These are phyloP conservation scores for Emmelina monodactyla DNA, from an alignment of 2,888 invertebrate genomes.

Conservation along the genomic window DNA sequence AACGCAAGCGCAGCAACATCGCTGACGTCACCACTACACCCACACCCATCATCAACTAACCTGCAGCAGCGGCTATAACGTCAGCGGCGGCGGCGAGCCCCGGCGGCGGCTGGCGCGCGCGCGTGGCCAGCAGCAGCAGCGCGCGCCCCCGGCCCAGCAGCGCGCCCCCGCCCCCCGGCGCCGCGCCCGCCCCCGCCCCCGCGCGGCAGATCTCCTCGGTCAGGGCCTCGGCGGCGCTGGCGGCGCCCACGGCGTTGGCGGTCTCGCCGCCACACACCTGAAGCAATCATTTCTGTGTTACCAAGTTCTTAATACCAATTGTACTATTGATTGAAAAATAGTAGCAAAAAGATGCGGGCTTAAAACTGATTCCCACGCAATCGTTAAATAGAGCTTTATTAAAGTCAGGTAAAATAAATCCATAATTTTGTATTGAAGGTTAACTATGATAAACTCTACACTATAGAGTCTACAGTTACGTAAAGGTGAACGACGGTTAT, in stretches of 20 bases:
- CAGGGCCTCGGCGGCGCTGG: slow-evolving; percentile 26
- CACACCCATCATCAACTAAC: not conserved
- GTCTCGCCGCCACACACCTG: slow-evolving; percentile 21
- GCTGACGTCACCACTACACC: not conserved
- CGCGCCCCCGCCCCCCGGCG: slow-evolving; percentile 19
- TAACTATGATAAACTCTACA: too few relatives aligned
- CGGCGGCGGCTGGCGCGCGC: slow-evolving; percentile 14
- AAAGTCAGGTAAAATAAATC: too few relatives aligned
- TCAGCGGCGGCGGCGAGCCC: not conserved
- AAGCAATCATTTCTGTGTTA: too few relatives aligned
- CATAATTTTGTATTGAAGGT: too few relatives aligned
- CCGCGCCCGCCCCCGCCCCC: slow-evolving; percentile 18
- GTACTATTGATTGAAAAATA: too few relatives aligned
- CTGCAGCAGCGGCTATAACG: not conserved
- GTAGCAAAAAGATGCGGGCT: too few relatives aligned
- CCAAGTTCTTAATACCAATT: too few relatives aligned
- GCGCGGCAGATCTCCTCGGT: slow-evolving; percentile 30
- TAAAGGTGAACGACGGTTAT: too few relatives aligned
- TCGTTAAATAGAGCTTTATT: too few relatives aligned
- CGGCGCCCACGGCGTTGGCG: slow-evolving; percentile 22
- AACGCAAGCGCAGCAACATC: not conserved
- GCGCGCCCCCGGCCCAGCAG: slow-evolving; percentile 36
- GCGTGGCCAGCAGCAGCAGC: slow-evolving; percentile 25
- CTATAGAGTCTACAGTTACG: too few relatives aligned
- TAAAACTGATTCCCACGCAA: too few relatives aligned